Evolutionary conservation across 2,888 invertebrate species (phyloP).

Genomic region (Sarcophaga subvicina): DNA sequence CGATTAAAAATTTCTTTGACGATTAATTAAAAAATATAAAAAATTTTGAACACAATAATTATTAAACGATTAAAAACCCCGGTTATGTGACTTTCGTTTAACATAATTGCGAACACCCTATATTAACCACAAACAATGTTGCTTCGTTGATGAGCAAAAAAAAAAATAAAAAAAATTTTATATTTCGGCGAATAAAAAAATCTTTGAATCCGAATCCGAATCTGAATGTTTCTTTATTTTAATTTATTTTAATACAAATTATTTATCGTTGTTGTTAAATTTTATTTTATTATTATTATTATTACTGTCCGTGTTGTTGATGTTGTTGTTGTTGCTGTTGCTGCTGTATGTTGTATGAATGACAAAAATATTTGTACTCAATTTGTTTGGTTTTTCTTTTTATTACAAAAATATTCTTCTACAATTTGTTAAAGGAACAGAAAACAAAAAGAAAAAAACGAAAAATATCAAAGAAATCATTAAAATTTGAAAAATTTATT

Average conservation of each 20-base stretch:
- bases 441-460: not conserved
- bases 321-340: not conserved
- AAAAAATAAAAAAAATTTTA: not conserved
- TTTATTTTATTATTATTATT: constrained; percentile 10
- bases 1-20: too few relatives aligned
- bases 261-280: constrained; percentile 6
- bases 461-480: constrained; percentile 49
- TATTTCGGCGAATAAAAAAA: not conserved
- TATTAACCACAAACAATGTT: too few relatives aligned
- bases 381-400: constrained; percentile 42
- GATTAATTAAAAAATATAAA: too few relatives aligned
- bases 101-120: too few relatives aligned
- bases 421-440: not conserved
- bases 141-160: not conserved
- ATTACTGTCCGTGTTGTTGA: not conserved
- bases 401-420: not conserved
- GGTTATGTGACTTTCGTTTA: too few relatives aligned
- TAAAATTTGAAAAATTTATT: constrained; percentile 53
- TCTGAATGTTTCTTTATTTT: not conserved
- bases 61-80: too few relatives aligned
- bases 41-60: too few relatives aligned
- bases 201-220: not conserved
- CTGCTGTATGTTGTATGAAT: constrained; percentile 1
- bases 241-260: constrained; percentile 12
- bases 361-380: constrained; percentile 52